Conservation (phyloP, 2,888 invertebrate species). For the Caenorhabditis sp. region DNA sequence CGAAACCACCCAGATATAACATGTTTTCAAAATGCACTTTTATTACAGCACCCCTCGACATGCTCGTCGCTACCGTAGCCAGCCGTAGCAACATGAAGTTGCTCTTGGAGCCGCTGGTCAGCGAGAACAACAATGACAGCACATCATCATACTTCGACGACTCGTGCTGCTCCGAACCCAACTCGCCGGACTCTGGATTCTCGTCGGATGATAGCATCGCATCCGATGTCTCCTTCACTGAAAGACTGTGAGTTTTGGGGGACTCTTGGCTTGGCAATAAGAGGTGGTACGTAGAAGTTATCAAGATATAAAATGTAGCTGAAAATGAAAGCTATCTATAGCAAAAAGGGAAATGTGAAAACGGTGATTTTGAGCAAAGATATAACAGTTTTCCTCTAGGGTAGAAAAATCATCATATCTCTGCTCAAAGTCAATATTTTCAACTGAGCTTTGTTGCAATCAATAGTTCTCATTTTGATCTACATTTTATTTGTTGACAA, state of each 20-base stretch:
- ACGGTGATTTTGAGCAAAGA: too few relatives aligned
- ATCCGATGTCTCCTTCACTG: slow-evolving; percentile 46
- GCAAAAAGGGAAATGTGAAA: too few relatives aligned
- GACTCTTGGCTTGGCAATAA: background rate
- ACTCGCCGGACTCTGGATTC: slow-evolving; percentile 73
- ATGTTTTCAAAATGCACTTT: background rate
- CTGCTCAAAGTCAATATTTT: too few relatives aligned
- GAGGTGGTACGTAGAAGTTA: background rate
- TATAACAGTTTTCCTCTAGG: too few relatives aligned
- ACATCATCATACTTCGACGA: slow-evolving; percentile 45
- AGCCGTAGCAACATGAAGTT: slow-evolving; percentile 45
- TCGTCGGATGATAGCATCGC: slow-evolving; percentile 70
- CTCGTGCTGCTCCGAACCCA: slow-evolving; percentile 64
- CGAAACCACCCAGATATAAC: background rate
- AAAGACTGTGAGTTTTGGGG: slow-evolving; percentile 54
- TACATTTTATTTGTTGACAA: too few relatives aligned
- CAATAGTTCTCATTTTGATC: too few relatives aligned
- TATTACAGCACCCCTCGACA: slow-evolving; percentile 16
- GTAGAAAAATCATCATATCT: too few relatives aligned
- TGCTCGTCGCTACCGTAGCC: slow-evolving; percentile 7
- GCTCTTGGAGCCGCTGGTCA: slow-evolving; percentile 37
- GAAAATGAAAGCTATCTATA: too few relatives aligned
- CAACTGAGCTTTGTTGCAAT: too few relatives aligned
- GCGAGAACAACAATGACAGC: background rate
- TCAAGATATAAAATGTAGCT: too few relatives aligned